These are phyloP conservation scores for Centrocercus urophasianus DNA, from an alignment of 2,113 vertebrate genomes.

Conservation along the genomic window DNA sequence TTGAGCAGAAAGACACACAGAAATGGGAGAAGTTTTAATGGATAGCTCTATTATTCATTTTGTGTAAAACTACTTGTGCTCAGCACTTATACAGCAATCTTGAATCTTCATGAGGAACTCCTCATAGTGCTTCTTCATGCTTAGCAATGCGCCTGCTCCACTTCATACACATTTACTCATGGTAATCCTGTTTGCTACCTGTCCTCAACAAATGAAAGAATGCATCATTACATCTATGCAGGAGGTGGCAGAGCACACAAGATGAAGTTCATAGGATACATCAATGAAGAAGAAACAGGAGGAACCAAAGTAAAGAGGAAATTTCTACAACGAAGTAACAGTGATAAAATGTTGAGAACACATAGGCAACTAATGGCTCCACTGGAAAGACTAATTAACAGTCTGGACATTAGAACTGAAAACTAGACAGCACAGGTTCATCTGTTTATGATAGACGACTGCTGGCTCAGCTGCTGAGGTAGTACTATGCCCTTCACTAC, in stretches of 20 bases:
- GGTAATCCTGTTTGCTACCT: background rate
- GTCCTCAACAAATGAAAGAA: background rate
- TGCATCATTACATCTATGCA: background rate
- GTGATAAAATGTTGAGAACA: background rate
- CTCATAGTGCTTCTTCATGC: background rate
- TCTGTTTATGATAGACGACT: background rate
- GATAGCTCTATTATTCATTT: background rate
- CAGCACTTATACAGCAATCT: background rate
- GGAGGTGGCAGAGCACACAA: background rate
- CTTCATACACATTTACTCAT: fast-evolving
- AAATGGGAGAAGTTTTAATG: background rate
- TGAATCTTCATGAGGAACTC: background rate
- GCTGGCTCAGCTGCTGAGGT: background rate
- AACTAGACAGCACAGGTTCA: background rate
- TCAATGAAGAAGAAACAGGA: background rate
- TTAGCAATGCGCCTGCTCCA: background rate
- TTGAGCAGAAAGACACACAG: background rate
- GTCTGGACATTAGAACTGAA: background rate
- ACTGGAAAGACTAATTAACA: background rate
- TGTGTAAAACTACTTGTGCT: background rate
- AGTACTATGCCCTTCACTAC: background rate
- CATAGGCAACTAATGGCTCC: background rate
- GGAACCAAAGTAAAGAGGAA: background rate
- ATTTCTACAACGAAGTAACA: background rate
- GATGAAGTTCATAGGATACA: background rate